Conservation (phyloP, 2,888 invertebrate genomes). For the Sinhomidia bicolor region DNA sequence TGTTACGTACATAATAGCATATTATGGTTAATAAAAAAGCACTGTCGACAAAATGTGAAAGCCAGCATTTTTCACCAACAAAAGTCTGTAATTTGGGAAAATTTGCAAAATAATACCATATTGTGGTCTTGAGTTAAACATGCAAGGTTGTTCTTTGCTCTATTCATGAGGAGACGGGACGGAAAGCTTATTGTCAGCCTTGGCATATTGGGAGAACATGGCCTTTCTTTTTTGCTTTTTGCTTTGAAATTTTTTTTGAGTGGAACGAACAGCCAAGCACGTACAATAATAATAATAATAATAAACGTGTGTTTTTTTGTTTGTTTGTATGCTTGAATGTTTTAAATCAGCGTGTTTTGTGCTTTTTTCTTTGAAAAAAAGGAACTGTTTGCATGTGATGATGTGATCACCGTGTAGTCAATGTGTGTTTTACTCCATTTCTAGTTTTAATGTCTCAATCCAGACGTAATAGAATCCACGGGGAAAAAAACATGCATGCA, state of each 20-base stretch:
- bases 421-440: neutral
- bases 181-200: constrained; percentile 27
- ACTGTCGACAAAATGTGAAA: neutral
- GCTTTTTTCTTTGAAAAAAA: neutral
- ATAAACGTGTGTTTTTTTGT: neutral
- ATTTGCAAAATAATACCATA: constrained; percentile 28
- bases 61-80: neutral
- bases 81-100: constrained; percentile 34
- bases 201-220: constrained; percentile 51
- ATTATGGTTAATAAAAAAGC: neutral
- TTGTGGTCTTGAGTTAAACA: constrained; percentile 45
- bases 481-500: neutral
- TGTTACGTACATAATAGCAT: neutral
- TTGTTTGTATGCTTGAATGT: neutral
- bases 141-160: constrained; percentile 49
- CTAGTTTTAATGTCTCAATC: constrained; percentile 58
- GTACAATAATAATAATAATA: too few species aligned
- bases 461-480: neutral
- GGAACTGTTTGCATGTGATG: constrained; percentile 8
- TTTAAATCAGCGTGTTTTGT: neutral
- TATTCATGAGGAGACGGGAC: neutral
- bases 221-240: constrained; percentile 18
- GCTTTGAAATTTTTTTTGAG: neutral
- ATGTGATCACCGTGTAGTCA: neutral
- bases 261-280: neutral